Percentiles rank a stretch among this genome's conserved stretches.
Conservation (phyloP, 1,140 invertebrate genomes). For the Neodiprion lecontei region DNA sequence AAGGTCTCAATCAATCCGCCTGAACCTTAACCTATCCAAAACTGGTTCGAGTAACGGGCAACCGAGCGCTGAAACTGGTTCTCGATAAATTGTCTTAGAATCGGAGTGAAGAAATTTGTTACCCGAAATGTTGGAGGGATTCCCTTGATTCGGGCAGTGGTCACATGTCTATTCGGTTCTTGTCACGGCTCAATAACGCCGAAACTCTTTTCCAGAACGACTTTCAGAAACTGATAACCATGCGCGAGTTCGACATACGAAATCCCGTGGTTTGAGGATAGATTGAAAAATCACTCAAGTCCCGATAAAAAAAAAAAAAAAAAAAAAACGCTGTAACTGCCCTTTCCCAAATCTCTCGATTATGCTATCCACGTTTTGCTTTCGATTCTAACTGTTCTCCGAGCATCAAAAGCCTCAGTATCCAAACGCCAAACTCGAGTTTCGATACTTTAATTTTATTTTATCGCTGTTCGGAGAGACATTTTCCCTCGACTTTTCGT, state of each 20-base stretch:
- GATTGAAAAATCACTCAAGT: background rate
- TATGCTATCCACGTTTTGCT: no score
- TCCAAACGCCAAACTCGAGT: no score
- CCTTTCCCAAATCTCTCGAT: no score
- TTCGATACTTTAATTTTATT: no score
- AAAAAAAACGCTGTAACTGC: no score
- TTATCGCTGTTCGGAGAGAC: no score
- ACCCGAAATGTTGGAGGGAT: background rate
- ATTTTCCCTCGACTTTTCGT: no score
- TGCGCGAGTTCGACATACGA: no score
- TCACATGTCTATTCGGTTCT: background rate
- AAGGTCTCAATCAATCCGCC: background rate
- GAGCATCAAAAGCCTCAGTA: no score
- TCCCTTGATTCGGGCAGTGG: background rate
- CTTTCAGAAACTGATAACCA: background rate
- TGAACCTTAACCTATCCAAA: background rate
- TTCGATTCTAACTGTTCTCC: no score
- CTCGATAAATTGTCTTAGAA: background rate
- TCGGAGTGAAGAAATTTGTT: background rate
- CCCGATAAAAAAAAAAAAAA: no score
- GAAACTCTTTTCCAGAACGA: background rate
- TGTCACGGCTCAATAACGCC: background rate
- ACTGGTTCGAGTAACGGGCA: background rate
- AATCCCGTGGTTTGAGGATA: background rate
- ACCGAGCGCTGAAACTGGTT: background rate